Percentiles rank a stretch among this genome's conserved stretches.
These are phyloP conservation scores for Holothuria glaberrima DNA, from an alignment of 35 echinoderm and acorn worm genomes.

Conservation along the genomic window DNA sequence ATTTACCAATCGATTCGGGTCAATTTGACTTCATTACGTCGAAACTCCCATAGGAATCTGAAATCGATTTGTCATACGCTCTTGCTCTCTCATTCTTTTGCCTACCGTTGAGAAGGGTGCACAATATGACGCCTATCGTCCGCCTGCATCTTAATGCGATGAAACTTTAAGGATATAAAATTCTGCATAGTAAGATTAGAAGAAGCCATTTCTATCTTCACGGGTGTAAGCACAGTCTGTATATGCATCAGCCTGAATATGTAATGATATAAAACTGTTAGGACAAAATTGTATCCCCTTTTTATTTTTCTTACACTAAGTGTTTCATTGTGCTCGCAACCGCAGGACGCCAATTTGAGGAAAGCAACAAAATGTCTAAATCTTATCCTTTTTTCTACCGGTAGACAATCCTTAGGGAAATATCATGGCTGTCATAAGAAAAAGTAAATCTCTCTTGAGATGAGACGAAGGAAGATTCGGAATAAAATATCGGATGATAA, in stretches of 20 bases:
- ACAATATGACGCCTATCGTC: slow-evolving; percentile 31
- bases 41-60: slow-evolving; percentile 15
- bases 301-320: slow-evolving; percentile 17
- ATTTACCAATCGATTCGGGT: slow-evolving; percentile 49
- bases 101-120: slow-evolving; percentile 26
- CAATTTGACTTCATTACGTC: slow-evolving; percentile 50
- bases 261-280: slow-evolving; percentile 11
- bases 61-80: slow-evolving; percentile 14
- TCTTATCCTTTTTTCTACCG: slow-evolving; percentile 2
- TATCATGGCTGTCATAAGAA: slow-evolving; percentile 14
- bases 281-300: not conserved
- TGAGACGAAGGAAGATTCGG: not conserved
- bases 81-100: slow-evolving; percentile 17
- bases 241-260: not conserved
- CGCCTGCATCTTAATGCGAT: not conserved
- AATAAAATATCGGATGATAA: not conserved
- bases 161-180: not conserved
- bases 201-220: not conserved
- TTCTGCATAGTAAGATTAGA: not conserved
- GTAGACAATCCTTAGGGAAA: slow-evolving; percentile 24
- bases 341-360: not conserved
- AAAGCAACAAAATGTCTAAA: not conserved
- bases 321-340: not conserved
- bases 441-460: slow-evolving; percentile 27
- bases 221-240: no score